Percentiles rank a stretch among this genome's conserved stretches.
These are phyloP conservation scores for Kryptopterus vitreolus DNA, from an alignment of 2,797 vertebrate genomes.

Conservation along the genomic window DNA sequence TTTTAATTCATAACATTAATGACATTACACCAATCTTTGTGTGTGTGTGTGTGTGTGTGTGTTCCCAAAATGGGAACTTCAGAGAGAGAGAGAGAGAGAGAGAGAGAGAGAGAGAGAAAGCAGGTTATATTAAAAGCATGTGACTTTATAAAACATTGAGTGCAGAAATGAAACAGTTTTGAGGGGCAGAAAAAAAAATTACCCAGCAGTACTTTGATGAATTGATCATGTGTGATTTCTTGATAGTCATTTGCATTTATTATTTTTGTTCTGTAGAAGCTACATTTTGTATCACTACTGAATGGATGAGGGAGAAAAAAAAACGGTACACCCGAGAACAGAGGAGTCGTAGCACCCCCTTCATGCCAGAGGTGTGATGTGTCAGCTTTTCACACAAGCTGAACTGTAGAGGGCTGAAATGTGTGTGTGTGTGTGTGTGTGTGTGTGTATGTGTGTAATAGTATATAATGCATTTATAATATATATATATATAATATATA, in stretches of 20 bases:
- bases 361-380: slow-evolving; percentile 85
- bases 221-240: slow-evolving; percentile 83
- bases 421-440: too few relatives aligned
- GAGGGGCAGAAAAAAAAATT: slow-evolving; percentile 62
- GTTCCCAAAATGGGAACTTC: neutral
- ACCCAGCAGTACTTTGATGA: slow-evolving; percentile 89
- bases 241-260: slow-evolving; percentile 95
- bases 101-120: too few relatives aligned
- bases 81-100: too few relatives aligned
- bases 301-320: slow-evolving; percentile 70
- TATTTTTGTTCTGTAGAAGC: slow-evolving; percentile 91
- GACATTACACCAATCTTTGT: neutral
- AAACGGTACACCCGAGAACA: slow-evolving; percentile 17
- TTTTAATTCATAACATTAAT: neutral
- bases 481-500: too few relatives aligned
- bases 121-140: neutral
- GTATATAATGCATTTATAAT: too few relatives aligned
- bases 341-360: slow-evolving; percentile 91
- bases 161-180: slow-evolving; percentile 29
- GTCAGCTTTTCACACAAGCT: slow-evolving; percentile 63
- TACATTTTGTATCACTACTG: slow-evolving; percentile 87
- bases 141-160: slow-evolving; percentile 20
- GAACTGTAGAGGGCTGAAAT: neutral
- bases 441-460: too few relatives aligned
- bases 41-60: neutral